Evolutionary conservation across 37 sponge, comb jelly and placozoan species (phyloP).

Genomic region (Eunapius fragilis): DNA sequence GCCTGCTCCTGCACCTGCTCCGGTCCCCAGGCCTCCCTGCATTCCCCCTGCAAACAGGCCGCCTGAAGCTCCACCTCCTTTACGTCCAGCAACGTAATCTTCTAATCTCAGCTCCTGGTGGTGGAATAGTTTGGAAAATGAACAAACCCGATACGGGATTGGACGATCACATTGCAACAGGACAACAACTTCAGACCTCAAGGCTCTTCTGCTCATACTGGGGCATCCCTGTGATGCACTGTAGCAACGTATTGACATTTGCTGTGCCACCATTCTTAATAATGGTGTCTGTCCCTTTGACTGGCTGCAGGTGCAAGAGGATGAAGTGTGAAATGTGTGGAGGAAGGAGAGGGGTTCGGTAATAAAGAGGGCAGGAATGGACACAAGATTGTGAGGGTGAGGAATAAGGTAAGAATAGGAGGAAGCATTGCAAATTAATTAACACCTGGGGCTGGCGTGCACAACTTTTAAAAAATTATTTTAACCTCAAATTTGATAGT

Average conservation of each 20-base stretch:
- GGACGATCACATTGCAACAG: not conserved
- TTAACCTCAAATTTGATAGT: slow-evolving; percentile 44
- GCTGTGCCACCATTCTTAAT: slow-evolving; percentile 53
- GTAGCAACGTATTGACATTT: slow-evolving; percentile 60
- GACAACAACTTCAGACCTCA: slow-evolving; percentile 58
- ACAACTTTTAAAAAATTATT: too few species aligned
- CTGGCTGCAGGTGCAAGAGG: slow-evolving; percentile 35
- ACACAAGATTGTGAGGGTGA: too few species aligned
- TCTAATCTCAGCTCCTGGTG: slow-evolving; percentile 83
- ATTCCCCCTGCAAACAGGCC: slow-evolving; percentile 10
- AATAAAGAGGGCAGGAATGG: not conserved
- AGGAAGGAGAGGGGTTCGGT: not conserved
- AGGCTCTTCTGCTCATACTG: slow-evolving; percentile 82
- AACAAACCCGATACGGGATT: not conserved
- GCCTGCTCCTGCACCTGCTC: not conserved
- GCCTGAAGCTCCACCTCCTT: slow-evolving; percentile 44
- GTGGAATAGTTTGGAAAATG: not conserved
- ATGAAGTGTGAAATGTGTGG: not conserved
- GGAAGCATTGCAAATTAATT: too few species aligned
- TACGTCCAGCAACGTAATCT: slow-evolving; percentile 80
- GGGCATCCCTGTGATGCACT: slow-evolving; percentile 80
- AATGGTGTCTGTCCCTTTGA: slow-evolving; percentile 62
- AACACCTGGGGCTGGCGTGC: too few species aligned
- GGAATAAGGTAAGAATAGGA: too few species aligned
- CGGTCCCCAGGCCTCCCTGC: not conserved